Base-by-base conservation (phyloP, 2,113 vertebrate genomes). In the Synchiropus splendidus region DNA sequence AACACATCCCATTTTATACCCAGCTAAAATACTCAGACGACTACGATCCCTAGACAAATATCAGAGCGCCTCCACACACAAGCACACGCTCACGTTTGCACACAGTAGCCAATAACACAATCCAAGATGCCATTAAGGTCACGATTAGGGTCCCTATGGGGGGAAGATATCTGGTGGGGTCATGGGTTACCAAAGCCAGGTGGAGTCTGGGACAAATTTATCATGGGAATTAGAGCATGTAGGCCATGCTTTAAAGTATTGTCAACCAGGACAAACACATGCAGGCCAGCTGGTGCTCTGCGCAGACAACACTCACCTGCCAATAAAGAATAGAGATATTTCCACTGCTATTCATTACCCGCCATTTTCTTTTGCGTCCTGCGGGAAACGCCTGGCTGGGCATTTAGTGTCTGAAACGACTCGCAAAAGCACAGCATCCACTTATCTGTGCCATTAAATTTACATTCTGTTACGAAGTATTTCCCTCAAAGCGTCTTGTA, bases 231-330 rank as follows among this genome's bases (percentile, higher is more conserved):
- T 59, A 73, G 78, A 71, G 83, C 85, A 78, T 83, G 87, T 74
- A 75, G 81, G 65, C 53, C 30, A 2, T 43, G 83, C 83, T 82
- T 88, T 85, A 86, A 86, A 78, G 82, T 75, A 69, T 76, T 80
- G 72, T 85, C 86, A 89, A 64, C 63, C 62, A 75, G 78, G 79
- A 83, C 79, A 81, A 78, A 77, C 81, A 73, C 77, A 82, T 76
- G 75, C 58, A 54, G n/a, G n/a, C 79, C 89, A 91, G 82, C 80
- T 79, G 82, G 56, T 72, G 42, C 66, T 44, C 52, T 35, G 37
- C 54, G 27, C 36, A 39, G 82, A 80, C 71, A 63, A 40, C 68
- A 53, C 50, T 72, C 70, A 81, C 74, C 75, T 83, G 80, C 57
- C 75, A 76, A 73, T 66, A 70, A 54, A 53, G 17, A 45, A 58